Conservation (phyloP, 2,888 invertebrate genomes). For the Yponomeuta malinellus region DNA sequence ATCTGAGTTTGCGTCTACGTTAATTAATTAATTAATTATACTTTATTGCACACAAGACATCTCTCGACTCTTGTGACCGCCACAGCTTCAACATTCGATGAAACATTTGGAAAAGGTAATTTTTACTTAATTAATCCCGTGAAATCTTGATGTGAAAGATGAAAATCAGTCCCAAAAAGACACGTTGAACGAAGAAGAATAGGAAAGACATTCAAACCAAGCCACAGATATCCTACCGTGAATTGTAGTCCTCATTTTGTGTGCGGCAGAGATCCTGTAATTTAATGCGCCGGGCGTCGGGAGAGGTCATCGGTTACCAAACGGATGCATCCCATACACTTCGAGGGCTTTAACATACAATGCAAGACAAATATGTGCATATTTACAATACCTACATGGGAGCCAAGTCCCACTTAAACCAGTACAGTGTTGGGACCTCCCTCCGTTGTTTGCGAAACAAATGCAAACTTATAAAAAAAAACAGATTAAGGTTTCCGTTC, state of each 20-base stretch:
- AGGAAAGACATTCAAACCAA: too few species aligned
- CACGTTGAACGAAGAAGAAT: too few species aligned
- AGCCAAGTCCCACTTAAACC: constrained; percentile 30
- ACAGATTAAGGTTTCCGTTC: constrained; percentile 35
- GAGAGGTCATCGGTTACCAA: constrained; percentile 58
- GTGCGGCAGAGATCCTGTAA: constrained; percentile 40
- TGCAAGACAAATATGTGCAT: constrained; percentile 58
- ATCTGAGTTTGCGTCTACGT: too few species aligned
- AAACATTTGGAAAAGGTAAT: too few species aligned
- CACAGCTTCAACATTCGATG: too few species aligned
- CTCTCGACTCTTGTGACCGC: too few species aligned
- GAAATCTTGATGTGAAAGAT: too few species aligned
- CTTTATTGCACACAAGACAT: too few species aligned
- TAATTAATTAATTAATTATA: too few species aligned
- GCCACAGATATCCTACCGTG: neutral
- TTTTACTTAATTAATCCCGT: too few species aligned
- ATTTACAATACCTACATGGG: constrained; percentile 38
- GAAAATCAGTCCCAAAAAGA: too few species aligned
- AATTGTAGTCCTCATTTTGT: neutral
- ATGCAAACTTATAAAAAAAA: constrained; percentile 38
- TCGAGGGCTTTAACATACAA: constrained; percentile 54
- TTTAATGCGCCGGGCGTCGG: constrained; percentile 17
- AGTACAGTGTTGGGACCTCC: constrained; percentile 23
- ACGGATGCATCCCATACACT: constrained; percentile 48
- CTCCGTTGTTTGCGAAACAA: constrained; percentile 42